Percentiles rank a stretch among this genome's conserved stretches.
These are phyloP conservation scores for Xanthostigma xanthostigma DNA, from an alignment of 2,888 invertebrate genomes.

Conservation along the genomic window DNA sequence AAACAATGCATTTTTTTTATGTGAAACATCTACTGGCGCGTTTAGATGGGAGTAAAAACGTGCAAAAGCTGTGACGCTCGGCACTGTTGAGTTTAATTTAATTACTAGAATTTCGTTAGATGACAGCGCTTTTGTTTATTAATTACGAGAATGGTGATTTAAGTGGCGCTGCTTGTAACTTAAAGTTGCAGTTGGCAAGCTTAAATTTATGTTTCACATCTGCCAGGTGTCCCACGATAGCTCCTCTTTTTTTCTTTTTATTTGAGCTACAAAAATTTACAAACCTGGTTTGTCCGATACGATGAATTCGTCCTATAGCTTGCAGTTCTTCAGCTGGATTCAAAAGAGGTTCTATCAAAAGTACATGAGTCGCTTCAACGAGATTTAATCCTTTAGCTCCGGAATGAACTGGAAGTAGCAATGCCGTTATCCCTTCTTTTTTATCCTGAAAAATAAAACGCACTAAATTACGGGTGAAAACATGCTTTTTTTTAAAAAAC, in stretches of 20 bases:
- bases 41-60: no score
- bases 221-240: no score
- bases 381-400: constrained; percentile 69
- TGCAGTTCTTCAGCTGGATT: constrained; percentile 60
- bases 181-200: no score
- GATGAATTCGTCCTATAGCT: constrained; percentile 62
- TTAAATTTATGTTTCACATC: no score
- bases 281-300: constrained; percentile 62
- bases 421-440: constrained; percentile 31
- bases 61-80: no score
- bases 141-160: no score
- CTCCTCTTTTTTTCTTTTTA: not conserved
- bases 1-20: not conserved
- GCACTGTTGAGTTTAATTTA: no score
- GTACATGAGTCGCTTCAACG: constrained; percentile 62
- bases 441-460: constrained; percentile 22
- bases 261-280: constrained; percentile 6
- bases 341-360: constrained; percentile 58
- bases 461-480: not conserved
- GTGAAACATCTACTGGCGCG: no score
- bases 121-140: no score
- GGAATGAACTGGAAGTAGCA: constrained; percentile 48
- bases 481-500: no score
- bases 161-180: no score
- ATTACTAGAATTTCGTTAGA: no score